These are phyloP conservation scores for Lagorchestes hirsutus DNA, from an alignment of 2,797 vertebrate genomes.

Conservation along the genomic window DNA sequence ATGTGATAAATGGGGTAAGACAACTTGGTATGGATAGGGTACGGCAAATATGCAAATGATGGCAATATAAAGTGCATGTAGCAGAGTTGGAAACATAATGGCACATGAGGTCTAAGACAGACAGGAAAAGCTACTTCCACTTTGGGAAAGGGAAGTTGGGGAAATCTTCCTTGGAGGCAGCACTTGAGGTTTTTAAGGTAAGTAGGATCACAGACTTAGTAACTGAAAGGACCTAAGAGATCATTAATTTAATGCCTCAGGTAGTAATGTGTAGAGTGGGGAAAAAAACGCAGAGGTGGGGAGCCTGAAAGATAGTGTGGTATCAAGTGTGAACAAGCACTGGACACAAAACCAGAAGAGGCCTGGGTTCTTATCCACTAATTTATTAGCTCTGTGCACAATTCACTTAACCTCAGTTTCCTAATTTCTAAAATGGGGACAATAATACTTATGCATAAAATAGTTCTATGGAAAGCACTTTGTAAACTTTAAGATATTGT, in stretches of 20 bases:
- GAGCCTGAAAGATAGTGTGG: not conserved
- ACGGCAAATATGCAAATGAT: not conserved
- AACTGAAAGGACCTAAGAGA: too few relatives aligned
- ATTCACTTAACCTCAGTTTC: not conserved
- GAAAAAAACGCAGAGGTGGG: not conserved
- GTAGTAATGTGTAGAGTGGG: too few relatives aligned
- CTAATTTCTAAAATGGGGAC: not conserved
- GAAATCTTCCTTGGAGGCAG: too few relatives aligned
- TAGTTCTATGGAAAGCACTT: not conserved
- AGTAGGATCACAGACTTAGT: too few relatives aligned
- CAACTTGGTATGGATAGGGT: not conserved
- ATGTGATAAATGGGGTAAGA: not conserved
- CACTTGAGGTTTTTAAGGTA: too few relatives aligned
- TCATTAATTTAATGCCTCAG: too few relatives aligned
- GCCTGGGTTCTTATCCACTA: not conserved
- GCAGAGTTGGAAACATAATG: not conserved
- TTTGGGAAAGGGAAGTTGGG: too few relatives aligned
- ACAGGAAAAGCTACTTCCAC: too few relatives aligned
- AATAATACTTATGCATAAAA: not conserved
- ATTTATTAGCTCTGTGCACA: not conserved
- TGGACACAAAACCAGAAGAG: not conserved
- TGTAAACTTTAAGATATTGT: not conserved
- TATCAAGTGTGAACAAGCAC: not conserved
- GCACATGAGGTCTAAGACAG: not conserved
- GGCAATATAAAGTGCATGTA: not conserved